These are phyloP conservation scores for Heteromurus nitidus DNA, from an alignment of 2,888 invertebrate species.

Conservation along the genomic window DNA sequence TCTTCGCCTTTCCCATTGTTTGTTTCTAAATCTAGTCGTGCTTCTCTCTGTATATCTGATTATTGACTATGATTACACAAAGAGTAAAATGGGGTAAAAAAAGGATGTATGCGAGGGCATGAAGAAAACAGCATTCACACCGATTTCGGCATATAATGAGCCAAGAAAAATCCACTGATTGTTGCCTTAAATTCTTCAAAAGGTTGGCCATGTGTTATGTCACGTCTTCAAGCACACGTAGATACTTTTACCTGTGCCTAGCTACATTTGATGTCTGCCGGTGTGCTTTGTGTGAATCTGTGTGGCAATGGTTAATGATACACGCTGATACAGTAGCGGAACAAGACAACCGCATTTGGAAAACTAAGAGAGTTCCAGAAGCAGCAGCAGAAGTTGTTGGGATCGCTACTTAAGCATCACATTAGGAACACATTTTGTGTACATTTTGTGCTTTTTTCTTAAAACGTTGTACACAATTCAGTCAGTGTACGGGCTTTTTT, in stretches of 20 bases:
- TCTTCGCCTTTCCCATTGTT: not conserved
- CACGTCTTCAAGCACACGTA: not conserved
- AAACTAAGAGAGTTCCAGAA: constrained; percentile 13
- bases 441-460: not conserved
- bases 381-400: too few relatives aligned
- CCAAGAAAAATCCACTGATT: constrained; percentile 8
- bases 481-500: too few relatives aligned
- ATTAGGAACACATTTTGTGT: not conserved
- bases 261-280: too few relatives aligned
- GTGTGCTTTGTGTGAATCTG: not conserved
- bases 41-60: not conserved
- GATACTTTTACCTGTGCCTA: not conserved
- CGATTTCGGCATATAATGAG: constrained; percentile 1
- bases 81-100: not conserved
- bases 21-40: not conserved
- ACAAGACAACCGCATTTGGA: not conserved
- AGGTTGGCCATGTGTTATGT: not conserved
- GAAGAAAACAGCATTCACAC: constrained; percentile 1
- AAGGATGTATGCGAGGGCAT: not conserved
- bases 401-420: not conserved
- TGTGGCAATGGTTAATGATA: constrained; percentile 12
- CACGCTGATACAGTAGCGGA: constrained; percentile 4
- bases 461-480: too few relatives aligned
- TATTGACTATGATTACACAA: not conserved
- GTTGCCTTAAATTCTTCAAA: not conserved